Base-by-base conservation (phyloP, 1,140 invertebrate species). In the Hycleus phaleratus region DNA sequence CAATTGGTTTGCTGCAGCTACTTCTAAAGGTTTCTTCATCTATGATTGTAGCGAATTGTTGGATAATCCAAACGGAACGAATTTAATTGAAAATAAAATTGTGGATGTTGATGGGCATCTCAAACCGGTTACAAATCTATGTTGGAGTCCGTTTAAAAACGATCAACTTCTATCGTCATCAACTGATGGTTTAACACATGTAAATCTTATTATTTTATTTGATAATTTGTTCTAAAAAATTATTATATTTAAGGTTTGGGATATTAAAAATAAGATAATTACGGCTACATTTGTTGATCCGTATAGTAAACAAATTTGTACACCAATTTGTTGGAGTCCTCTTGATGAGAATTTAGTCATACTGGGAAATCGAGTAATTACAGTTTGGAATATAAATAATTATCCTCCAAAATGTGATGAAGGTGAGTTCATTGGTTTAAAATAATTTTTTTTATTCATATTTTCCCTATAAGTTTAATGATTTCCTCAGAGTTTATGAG, bases 101-200 rank as follows among this genome's bases (percentile, higher is more conserved):
- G 74, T 79, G 62, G 77, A 70, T 4, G 74, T 90, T 48, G 71
- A 65, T 2, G 84, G 82, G 1, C 88, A 90, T 65, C 71, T 59
- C 25, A 70, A 74, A 0, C 73, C 78, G 40, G 79, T 90, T 11
- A 79, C 82, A 1, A 75, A 78, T 48, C 57, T 91, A 7, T 75
- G 76, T 3, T 93, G 90, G 90, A 89, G 80, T 74, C 85, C 86
- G 3, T 85, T 88, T 68, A 68, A 77, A 7, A 83, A 82, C 54
- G 83, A 79, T 5, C 73, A 77, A 40, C 72, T 92, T n/a, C 72
- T 85, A 6, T 84, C 87, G 8, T 81, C 80, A 4, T 85, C 85
- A 24, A 84, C 84, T 62, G 87, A 90, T 71, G 72, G 75, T 10
- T 82, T 80, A 43, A 82, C 82, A 46, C 79, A 84, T 74, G 87